Evolutionary conservation across 2,888 invertebrate genomes (phyloP), one percentile per base, ranked within the genome.

Genomic region (Leptopilina myrica): DNA sequence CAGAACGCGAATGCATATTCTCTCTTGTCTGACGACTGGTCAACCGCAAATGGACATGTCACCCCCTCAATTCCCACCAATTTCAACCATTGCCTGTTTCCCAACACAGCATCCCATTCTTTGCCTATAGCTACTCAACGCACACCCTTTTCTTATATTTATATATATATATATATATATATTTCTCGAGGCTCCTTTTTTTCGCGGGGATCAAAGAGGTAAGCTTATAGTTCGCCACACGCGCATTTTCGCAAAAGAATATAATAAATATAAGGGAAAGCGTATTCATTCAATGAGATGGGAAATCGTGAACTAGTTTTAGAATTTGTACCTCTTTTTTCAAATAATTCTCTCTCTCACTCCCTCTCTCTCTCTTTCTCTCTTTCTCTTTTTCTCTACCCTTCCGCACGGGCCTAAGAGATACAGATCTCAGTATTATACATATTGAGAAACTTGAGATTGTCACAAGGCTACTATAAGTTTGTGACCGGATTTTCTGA

Each of bases 31-130:
- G 86, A 85, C 88, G 85, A 88, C 88, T 88, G 91, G 91, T 90
- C 91, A 91, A 90, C 90, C 90, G 86, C 91, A 91, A 91, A 91
- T 91, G 90, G 91, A 91, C 90, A 90, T 88, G 89, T 91, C 91
- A 91, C 90, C 89, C 90, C 88, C 88, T 87, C 88, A 83, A 89
- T 89, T 89, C 86, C 85, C 87, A 87, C 79, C 88, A 89, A 89
- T 89, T 88, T 86, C 81, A 82, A 33, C 80, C 78, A 80, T 80
- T 81, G 80, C 73, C 56, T 67, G 78, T 80, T 64, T 78, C 76
- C 56, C 62, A 75, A 53, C 59, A 46, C 77, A 67, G 79, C 76
- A 81, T 83, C 84, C 87, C 86, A 86, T 87, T 88, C 85, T 86
- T 84, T 20, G 80, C 84, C 81, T 78, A 83, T 84, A 83, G 84